Base-by-base conservation (phyloP, 2,888 invertebrate species). In the Belgica antarctica region DNA sequence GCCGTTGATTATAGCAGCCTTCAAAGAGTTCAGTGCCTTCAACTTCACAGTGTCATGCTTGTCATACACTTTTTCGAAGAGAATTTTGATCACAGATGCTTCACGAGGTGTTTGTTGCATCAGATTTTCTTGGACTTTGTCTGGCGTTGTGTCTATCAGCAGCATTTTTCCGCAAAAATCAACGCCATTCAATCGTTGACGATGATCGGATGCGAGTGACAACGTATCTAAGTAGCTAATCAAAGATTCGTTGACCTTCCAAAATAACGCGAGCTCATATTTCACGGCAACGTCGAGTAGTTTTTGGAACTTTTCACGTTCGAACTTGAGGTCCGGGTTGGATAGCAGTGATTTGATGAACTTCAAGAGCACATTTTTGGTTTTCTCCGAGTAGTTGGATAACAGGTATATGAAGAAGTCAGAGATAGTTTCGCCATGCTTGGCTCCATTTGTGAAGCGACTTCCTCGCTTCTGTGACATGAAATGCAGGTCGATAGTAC, bases 341-440 rank as follows among this genome's bases (percentile, higher is more conserved):
- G 70, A 70, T 7, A 70, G 15, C 2, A 70, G 25, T 8, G 70
- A 70, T 34, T 70, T 70, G 3, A 70, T 41, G 12, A 70, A 70
- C 22, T 61, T 70, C 12, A 61, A 7, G 3, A 70, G n/a, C 1
- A 70, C 25, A n/a, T 70, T 70, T 31, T 70, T 70, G 2, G 70
- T 70, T 22, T 70, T 59, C 5, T 27, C 27, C 17, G 70, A 24
- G n/a, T 61, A 70, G 2, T 15, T 46, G 17, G 36, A 24, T 7
- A 70, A 19, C n/a, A 70, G n/a, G 41, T 70, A 41, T 10, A 70
- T 4, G 41, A 61, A 61, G 19, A 70, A 70, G 4, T 70, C 70
- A 5, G 61, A 59, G 5, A 70, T 70, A 1, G 36, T 10, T 27
- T 61, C 70, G 2, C 70, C 70, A 59, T 70, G 70, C 24, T 41